Percentiles rank a stretch among this genome's conserved stretches.
Evolutionary conservation across 2,113 vertebrate genomes (phyloP).

Genomic region (Laticauda laticaudata): DNA sequence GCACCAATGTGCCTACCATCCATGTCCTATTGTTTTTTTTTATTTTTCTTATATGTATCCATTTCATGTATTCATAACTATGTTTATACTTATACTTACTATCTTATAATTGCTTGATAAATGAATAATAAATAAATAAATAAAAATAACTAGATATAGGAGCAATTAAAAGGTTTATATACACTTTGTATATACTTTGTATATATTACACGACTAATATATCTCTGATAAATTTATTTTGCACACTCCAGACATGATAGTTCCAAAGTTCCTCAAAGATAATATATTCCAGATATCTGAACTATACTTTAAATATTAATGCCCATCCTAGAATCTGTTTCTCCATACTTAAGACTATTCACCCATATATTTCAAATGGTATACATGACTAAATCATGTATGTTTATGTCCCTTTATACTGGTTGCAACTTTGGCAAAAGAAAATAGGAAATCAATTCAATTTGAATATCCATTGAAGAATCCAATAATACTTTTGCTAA

Average conservation of each 20-base stretch:
- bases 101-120: too few relatives aligned
- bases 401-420: neutral
- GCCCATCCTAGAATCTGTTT: neutral
- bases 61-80: too few relatives aligned
- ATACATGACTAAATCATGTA: neutral
- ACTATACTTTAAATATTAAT: neutral
- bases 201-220: neutral
- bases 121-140: too few relatives aligned
- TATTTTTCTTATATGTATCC: too few relatives aligned
- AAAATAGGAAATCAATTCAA: neutral
- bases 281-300: neutral
- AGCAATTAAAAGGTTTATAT: neutral
- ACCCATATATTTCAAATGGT: neutral
- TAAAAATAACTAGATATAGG: neutral
- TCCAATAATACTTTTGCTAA: neutral
- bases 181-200: neutral
- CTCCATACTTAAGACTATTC: neutral
- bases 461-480: neutral
- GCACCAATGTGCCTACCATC: too few relatives aligned
- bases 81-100: too few relatives aligned
- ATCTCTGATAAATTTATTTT: neutral
- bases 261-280: neutral
- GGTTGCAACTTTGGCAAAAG: neutral
- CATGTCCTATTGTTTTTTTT: too few relatives aligned
- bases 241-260: neutral